Evolutionary conservation across 1,140 invertebrate species (phyloP).

Genomic region (Alviniconcha marisindica): DNA sequence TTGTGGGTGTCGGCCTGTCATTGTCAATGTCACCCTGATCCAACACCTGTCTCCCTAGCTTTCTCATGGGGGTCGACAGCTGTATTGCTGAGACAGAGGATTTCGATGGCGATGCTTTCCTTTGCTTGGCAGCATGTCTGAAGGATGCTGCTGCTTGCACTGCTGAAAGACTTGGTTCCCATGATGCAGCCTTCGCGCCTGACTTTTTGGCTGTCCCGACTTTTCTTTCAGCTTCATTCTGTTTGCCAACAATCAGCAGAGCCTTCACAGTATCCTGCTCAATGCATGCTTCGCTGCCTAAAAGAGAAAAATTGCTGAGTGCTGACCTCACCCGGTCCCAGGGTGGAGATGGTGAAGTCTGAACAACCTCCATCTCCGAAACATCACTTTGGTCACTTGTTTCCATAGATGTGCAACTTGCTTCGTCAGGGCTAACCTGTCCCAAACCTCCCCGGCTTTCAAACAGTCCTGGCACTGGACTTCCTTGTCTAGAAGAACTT

Average conservation of each 20-base stretch:
- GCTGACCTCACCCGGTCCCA: conserved; percentile 20
- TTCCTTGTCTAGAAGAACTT: not conserved
- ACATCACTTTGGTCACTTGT: conserved; percentile 20
- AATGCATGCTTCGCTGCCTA: not conserved
- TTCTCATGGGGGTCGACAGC: too few relatives aligned
- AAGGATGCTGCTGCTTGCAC: conserved; percentile 98
- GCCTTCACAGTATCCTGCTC: not conserved
- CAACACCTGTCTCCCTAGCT: not conserved
- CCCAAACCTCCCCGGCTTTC: not conserved
- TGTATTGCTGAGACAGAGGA: not conserved
- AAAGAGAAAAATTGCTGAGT: conserved; percentile 2
- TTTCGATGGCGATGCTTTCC: conserved; percentile 87
- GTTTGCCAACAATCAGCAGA: not conserved
- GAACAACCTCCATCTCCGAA: conserved; percentile 34
- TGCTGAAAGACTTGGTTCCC: conserved; percentile 83
- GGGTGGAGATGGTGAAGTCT: conserved; percentile 24
- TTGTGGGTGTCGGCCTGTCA: not conserved
- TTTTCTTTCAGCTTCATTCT: not conserved
- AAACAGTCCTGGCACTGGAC: not conserved
- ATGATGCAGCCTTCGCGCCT: not conserved
- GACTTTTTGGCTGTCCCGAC: not conserved
- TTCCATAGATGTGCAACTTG: not conserved
- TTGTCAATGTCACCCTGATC: not conserved
- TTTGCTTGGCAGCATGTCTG: conserved; percentile 94
- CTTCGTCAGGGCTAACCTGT: not conserved